Conservation (phyloP, 1,140 invertebrate genomes). For the Sarcophaga peregrina region DNA sequence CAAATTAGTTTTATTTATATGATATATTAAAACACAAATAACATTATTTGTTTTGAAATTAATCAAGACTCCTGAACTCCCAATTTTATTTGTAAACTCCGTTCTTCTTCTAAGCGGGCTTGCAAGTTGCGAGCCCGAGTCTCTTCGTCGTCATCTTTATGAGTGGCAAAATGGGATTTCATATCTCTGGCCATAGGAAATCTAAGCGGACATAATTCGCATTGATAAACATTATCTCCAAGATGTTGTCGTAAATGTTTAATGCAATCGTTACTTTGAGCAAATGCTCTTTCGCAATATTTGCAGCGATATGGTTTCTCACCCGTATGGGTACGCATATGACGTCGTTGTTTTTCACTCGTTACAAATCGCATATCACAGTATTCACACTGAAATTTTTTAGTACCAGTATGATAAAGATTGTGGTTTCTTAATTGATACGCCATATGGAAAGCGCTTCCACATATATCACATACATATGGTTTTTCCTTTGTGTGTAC, state of each 20-base stretch:
- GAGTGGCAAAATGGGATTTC: conserved; percentile 65
- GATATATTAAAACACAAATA: too few species aligned
- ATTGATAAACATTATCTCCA: conserved; percentile 67
- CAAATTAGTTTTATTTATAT: too few species aligned
- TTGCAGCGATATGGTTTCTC: conserved; percentile 72
- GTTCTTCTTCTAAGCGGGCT: not conserved
- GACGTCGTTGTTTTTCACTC: conserved; percentile 63
- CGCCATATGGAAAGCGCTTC: conserved; percentile 76
- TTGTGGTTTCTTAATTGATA: conserved; percentile 74
- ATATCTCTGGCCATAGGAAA: conserved; percentile 67
- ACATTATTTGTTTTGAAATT: too few species aligned
- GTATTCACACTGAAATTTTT: conserved; percentile 68
- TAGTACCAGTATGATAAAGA: conserved; percentile 72
- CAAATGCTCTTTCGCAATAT: conserved; percentile 66
- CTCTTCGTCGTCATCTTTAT: conserved; percentile 48
- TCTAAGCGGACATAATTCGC: conserved; percentile 64
- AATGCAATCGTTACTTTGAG: conserved; percentile 67
- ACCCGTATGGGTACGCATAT: conserved; percentile 71
- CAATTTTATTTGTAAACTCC: conserved; percentile 2
- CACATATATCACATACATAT: conserved; percentile 77
- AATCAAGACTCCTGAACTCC: not conserved
- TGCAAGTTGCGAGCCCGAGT: not conserved
- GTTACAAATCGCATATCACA: conserved; percentile 50
- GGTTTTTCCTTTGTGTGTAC: conserved; percentile 71
- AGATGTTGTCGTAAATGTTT: conserved; percentile 67